Conservation (phyloP, 2,113 vertebrate species). For the Struthidea cinerea region DNA sequence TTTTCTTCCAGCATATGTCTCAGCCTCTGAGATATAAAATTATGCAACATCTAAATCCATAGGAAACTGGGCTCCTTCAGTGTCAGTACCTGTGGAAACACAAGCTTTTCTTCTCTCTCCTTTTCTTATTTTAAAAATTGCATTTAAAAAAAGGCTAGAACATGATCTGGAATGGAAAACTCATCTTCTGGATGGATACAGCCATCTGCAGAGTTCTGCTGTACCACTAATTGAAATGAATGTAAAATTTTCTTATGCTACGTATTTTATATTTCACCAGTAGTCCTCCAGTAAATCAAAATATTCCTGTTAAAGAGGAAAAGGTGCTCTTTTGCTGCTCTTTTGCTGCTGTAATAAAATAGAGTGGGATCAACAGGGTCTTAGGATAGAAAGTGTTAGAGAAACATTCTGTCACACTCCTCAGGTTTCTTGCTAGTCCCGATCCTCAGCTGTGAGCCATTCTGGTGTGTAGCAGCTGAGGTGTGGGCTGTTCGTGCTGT, state of each 20-base stretch:
- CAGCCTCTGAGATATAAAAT: background rate
- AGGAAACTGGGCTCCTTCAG: background rate
- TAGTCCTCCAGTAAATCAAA: background rate
- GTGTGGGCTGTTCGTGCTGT: background rate
- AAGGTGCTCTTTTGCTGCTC: background rate
- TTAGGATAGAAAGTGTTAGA: background rate
- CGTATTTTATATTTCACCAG: background rate
- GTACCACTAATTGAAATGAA: background rate
- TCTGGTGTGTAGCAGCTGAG: background rate
- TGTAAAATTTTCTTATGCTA: background rate
- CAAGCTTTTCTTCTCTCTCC: background rate
- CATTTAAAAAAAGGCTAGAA: background rate
- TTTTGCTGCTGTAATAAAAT: background rate
- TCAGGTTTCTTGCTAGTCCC: background rate
- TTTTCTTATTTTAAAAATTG: background rate
- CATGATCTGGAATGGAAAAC: background rate
- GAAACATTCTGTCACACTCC: background rate
- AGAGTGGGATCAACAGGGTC: background rate
- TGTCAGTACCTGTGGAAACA: background rate
- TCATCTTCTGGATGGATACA: background rate
- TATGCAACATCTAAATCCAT: background rate
- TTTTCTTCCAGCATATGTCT: background rate
- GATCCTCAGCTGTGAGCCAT: background rate
- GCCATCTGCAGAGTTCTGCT: background rate
- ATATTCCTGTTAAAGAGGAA: background rate